Evolutionary conservation across 2,113 vertebrate species (phyloP).

Genomic region (Notiomystis cincta): DNA sequence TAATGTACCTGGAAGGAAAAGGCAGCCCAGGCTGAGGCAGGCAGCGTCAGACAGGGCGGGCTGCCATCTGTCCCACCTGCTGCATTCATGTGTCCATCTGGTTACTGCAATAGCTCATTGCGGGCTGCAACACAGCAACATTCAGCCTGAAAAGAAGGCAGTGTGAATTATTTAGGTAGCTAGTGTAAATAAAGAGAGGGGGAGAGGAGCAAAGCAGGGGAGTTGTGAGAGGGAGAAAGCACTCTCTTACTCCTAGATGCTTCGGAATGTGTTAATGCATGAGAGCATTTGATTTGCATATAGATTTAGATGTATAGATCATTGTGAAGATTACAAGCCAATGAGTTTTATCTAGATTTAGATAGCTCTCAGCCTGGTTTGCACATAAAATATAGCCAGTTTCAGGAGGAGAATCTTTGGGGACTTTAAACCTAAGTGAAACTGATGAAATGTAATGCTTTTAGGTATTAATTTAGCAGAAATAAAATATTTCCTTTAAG

Average conservation of each 20-base stretch:
- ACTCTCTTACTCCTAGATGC: conserved; percentile 52
- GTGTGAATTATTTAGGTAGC: conserved; percentile 82
- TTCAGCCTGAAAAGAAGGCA: conserved; percentile 72
- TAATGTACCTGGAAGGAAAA: conserved; percentile 83
- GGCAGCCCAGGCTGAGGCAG: conserved; percentile 72
- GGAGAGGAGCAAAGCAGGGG: conserved; percentile 17
- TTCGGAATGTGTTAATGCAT: conserved; percentile 76
- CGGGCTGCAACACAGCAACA: conserved; percentile 68
- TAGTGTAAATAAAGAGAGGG: conserved; percentile 73
- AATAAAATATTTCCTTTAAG: conserved; percentile 66
- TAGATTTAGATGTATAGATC: conserved; percentile 84
- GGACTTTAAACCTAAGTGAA: conserved; percentile 65
- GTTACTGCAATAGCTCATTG: conserved; percentile 75
- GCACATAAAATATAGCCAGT: conserved; percentile 76
- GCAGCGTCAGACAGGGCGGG: conserved; percentile 78
- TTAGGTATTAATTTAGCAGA: conserved; percentile 62
- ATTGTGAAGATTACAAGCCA: conserved; percentile 76
- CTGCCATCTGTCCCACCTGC: conserved; percentile 88
- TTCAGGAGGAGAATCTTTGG: conserved; percentile 60
- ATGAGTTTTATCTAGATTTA: conserved; percentile 82
- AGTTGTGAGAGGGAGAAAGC: neutral
- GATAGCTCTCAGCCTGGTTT: conserved; percentile 73
- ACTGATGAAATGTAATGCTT: conserved; percentile 66
- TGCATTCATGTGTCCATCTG: conserved; percentile 85
- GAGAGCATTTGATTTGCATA: conserved; percentile 78